Base-by-base conservation (phyloP, 2,113 vertebrate species). In the Noturus placidus region DNA sequence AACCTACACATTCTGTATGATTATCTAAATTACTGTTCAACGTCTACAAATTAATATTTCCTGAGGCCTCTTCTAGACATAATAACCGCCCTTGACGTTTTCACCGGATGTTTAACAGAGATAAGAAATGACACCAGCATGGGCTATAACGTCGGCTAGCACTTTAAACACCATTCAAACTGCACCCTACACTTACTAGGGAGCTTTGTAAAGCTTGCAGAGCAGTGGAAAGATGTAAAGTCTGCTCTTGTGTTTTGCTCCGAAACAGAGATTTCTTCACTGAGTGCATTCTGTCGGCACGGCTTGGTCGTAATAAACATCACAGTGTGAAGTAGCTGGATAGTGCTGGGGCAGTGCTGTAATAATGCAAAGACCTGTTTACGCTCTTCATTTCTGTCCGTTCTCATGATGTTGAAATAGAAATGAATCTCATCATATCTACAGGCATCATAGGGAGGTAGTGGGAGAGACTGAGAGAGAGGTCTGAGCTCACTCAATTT, bases 341-440 rank as follows among this genome's bases (percentile, higher is more conserved):
- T 57, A 9, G 33, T 30, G 57, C 65, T 46, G 52, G 30, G 20
- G n/a, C 52, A 70, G 54, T 82, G 76, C 14, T 17, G 46, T 4
- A 67, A 19, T 72, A 84, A 87, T 13, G 20, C 5, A 42, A 84
- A 14, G 42, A 57, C 14, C 61, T n/a, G 20, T 84, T 87, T 25
- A 65, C 17, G 69, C 80, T 87, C 72, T 61, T 79, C 57, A 78
- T 50, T 88, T 65, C 30, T 50, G 87, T 54, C 25, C 9, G 1
- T 50, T 70, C 8, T 50, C 3, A 70, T 50, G n/a, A 78, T 38
- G 67, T 15, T n/a, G 76, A 56, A 76, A 30, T 22, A 86, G 27
- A 84, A 15, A 61, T 87, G 74, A 83, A 83, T 74, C 57, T 86
- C 63, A 46, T 82, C 82, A 86, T 78, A 52, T 61, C 61, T 84